Evolutionary conservation across 2,888 invertebrate genomes (phyloP).

Genomic region (Adelognathus sp.): DNA sequence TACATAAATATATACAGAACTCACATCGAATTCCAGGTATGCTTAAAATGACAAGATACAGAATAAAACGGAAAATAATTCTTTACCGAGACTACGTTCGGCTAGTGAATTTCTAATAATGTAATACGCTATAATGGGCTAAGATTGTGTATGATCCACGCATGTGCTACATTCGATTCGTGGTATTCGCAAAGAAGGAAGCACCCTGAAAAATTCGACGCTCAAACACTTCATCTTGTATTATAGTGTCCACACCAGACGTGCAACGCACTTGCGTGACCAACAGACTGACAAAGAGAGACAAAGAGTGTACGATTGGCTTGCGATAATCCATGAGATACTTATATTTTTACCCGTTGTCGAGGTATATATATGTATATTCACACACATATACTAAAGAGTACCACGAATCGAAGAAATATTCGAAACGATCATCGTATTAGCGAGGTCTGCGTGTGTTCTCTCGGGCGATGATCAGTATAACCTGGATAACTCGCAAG

Average conservation of each 20-base stretch:
- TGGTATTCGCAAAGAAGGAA: conserved; percentile 42
- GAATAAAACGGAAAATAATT: conserved; percentile 29
- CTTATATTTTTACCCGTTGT: conserved; percentile 53
- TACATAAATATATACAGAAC: conserved; percentile 72
- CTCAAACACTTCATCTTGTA: conserved; percentile 43
- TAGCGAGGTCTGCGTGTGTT: conserved; percentile 7
- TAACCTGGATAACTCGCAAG: conserved; percentile 25
- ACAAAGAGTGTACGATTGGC: background rate
- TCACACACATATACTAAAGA: conserved; percentile 40
- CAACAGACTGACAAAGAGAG: background rate
- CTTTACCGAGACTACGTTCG: conserved; percentile 38
- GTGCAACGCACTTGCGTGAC: no score
- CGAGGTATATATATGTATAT: no score
- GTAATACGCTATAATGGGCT: conserved; percentile 39
- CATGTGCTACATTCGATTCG: conserved; percentile 43
- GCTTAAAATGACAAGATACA: conserved; percentile 58
- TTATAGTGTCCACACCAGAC: conserved; percentile 9
- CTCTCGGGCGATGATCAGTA: conserved; percentile 33
- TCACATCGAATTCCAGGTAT: conserved; percentile 70
- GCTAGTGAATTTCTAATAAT: conserved; percentile 48
- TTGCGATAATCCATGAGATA: conserved; percentile 28
- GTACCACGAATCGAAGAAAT: conserved; percentile 53
- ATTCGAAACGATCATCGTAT: conserved; percentile 18
- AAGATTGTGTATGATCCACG: conserved; percentile 39
- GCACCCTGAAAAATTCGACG: background rate